Evolutionary conservation across 1,140 invertebrate species (phyloP).

Genomic region (Pseudomyrmex dendroicus): DNA sequence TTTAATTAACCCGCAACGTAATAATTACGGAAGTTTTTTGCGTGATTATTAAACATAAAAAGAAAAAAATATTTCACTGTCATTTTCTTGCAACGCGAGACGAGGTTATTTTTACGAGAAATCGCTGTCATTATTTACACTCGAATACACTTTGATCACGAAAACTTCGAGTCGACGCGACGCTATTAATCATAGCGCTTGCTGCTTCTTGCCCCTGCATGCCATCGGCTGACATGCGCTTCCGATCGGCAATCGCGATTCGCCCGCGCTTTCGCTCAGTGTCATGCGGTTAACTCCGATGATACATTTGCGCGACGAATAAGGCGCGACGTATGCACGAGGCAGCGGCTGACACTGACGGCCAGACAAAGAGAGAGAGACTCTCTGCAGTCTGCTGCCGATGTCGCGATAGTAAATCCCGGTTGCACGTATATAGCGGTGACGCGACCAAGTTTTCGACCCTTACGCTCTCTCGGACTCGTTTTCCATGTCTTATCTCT

Average conservation of each 20-base stretch:
- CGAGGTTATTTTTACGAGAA: constrained; percentile 41
- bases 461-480: constrained; percentile 10
- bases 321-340: constrained; percentile 31
- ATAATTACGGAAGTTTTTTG: constrained; percentile 31
- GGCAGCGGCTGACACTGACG: constrained; percentile 17
- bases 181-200: constrained; percentile 48
- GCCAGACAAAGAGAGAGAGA: constrained; percentile 18
- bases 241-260: constrained; percentile 59
- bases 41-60: constrained; percentile 1
- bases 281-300: constrained; percentile 37
- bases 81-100: neutral
- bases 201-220: constrained; percentile 34
- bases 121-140: constrained; percentile 53
- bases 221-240: constrained; percentile 43
- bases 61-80: constrained; percentile 11
- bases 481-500: constrained; percentile 46
- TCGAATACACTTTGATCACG: constrained; percentile 46
- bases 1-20: constrained; percentile 28
- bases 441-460: constrained; percentile 41
- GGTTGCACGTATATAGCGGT: neutral
- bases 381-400: constrained; percentile 15
- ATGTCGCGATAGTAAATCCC: constrained; percentile 57
- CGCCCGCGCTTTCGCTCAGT: constrained; percentile 45
- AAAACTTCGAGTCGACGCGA: constrained; percentile 46
- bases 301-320: constrained; percentile 49